Evolutionary conservation across 1,140 invertebrate species (phyloP).

Genomic region (Propsilocerus akamusi): DNA sequence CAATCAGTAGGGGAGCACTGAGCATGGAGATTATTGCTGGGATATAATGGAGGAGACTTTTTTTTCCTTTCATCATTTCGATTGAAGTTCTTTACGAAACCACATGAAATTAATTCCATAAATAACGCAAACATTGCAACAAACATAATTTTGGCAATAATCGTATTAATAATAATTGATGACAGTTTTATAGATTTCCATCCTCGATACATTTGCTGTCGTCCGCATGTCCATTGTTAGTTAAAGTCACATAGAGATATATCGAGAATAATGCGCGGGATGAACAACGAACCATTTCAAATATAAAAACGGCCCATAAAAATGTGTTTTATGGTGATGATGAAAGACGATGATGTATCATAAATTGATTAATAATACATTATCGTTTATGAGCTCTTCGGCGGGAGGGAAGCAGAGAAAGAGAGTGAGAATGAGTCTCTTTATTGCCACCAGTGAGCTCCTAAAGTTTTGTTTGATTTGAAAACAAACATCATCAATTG

Average conservation of each 20-base stretch:
- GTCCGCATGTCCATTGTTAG: no score
- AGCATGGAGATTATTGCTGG: neutral
- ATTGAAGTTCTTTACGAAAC: no score
- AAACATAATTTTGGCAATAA: constrained; percentile 3
- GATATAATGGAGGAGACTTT: neutral
- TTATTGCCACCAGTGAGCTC: no score
- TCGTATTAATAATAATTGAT: constrained; percentile 4
- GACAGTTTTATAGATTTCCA: constrained; percentile 1
- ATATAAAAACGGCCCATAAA: neutral
- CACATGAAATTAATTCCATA: no score
- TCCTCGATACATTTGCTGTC: no score
- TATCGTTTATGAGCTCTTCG: constrained; percentile 3
- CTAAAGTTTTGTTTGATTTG: no score
- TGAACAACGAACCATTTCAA: no score
- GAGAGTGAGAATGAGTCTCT: no score
- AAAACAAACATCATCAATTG: no score
- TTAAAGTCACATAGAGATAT: no score
- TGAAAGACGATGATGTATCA: constrained; percentile 1
- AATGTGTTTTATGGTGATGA: constrained; percentile 2
- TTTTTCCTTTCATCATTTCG: neutral
- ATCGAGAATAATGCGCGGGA: no score
- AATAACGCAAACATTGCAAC: neutral
- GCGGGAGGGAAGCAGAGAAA: no score
- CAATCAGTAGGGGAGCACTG: neutral
- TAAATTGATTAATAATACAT: constrained; percentile 4